A percentile compares a stretch with the other conserved stretches of the same genome.
phyloP scores from a whole-genome alignment of 1,140 invertebrate genomes.

The Diploscapter pachys region DNA sequence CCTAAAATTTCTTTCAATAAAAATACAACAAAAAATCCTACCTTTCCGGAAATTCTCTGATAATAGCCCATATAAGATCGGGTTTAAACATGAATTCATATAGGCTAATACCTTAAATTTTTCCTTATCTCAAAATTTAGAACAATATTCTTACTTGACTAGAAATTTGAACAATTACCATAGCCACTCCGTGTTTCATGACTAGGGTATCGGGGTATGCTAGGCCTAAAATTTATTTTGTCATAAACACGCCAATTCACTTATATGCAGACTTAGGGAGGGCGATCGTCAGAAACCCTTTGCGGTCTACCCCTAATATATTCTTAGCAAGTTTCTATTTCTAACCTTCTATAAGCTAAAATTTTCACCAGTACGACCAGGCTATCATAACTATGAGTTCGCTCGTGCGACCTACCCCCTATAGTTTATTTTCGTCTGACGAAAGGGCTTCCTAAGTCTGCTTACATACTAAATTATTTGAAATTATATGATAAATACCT shows the following conservation, averaged over 20 bases:
- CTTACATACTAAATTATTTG: neutral
- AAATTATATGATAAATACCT: slow-evolving; percentile 12
- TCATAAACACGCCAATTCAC: neutral
- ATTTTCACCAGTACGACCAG: too few relatives aligned
- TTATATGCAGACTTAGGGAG: neutral
- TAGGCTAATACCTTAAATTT: slow-evolving; percentile 81
- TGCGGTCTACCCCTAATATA: too few relatives aligned
- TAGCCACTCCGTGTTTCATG: slow-evolving; percentile 47
- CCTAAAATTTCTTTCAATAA: slow-evolving; percentile 15
- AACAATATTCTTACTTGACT: slow-evolving; percentile 64
- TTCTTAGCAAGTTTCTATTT: too few relatives aligned
- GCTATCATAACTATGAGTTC: too few relatives aligned
- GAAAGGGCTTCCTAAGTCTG: neutral
- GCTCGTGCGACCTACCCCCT: too few relatives aligned
- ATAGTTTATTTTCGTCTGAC: too few relatives aligned
- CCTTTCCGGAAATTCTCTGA: slow-evolving; percentile 57
- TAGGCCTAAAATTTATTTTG: slow-evolving; percentile 34
- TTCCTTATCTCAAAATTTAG: slow-evolving; percentile 65
- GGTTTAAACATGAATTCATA: slow-evolving; percentile 89
- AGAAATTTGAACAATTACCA: slow-evolving; percentile 53
- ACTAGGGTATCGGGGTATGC: slow-evolving; percentile 55
- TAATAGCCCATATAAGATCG: slow-evolving; percentile 79
- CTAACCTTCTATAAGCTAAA: too few relatives aligned
- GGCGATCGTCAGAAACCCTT: neutral
- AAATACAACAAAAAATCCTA: slow-evolving; percentile 5